Evolutionary conservation across 2,113 vertebrate genomes (phyloP), one percentile per base, ranked within the genome.

Genomic region (Lepisosteus oculatus): DNA sequence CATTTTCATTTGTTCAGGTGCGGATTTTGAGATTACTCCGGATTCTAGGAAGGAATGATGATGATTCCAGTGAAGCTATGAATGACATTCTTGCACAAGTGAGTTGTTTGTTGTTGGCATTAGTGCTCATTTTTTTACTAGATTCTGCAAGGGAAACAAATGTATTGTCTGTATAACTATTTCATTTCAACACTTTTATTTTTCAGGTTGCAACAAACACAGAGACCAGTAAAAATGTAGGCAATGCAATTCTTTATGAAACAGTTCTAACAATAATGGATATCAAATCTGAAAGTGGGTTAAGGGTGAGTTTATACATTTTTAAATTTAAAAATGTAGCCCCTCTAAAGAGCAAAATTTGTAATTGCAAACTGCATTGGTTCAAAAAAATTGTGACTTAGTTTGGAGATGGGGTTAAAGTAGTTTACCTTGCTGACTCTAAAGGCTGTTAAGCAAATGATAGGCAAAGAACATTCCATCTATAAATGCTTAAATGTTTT

Each of bases 71-170:
- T 90, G 97, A 99, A 94, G 97, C 97, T 77, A 99, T 99, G 97
- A 99, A 99, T 87, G 97, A 99, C 86, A 99, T 99, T 86, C 94
- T 99, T 87, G 97, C 97, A 84, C 97, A 99, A 94, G 97, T 99
- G 77, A 86, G 91, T 8, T 55, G 5, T 2, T 44, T 62, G 12
- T 15, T 74, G 70, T 72, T 14, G 63, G 2, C 55, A 3, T 29
- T 29, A 62, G 3, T 41, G 13, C 45, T 14, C 11, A 15, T 45
- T 51, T 45, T 6, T 12, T 42, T 54, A 67, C 73, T 29, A 5
- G 4, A 41, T 11, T 0, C 11, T 9, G 43, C 0, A 8, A 8
- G 64, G 8, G 54, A 2, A 17, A 13, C 3, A 6, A 61, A 62
- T 74, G 11, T 66, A 47, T 6, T 8, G 17, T 67, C 14, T 42